Evolutionary conservation across 2,113 vertebrate species (phyloP).

Genomic region (Colinus virginianus): DNA sequence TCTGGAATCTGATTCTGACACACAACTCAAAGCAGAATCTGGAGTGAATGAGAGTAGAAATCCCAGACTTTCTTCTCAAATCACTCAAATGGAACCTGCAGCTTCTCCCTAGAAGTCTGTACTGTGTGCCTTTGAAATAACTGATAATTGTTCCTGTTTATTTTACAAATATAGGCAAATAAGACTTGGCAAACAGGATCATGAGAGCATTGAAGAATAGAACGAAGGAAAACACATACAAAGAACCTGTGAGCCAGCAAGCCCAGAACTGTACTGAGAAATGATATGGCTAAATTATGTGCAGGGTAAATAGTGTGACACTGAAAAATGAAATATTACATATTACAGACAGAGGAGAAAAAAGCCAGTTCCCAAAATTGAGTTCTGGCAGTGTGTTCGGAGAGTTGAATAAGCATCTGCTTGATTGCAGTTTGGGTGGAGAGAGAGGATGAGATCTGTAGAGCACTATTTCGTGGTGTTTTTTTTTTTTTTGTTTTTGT

Average conservation of each 20-base stretch:
- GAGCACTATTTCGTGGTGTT: neutral
- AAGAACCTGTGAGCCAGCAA: conserved; percentile 17
- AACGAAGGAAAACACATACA: conserved; percentile 13
- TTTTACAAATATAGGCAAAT: conserved; percentile 19
- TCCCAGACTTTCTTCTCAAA: neutral
- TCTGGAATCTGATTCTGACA: neutral
- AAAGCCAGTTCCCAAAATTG: conserved; percentile 50
- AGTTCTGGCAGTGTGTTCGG: conserved; percentile 58
- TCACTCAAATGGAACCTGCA: neutral
- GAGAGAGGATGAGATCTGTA: conserved; percentile 36
- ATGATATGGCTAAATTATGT: conserved; percentile 55
- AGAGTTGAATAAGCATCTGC: conserved; percentile 21
- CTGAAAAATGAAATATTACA: conserved; percentile 56
- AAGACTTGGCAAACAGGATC: conserved; percentile 5
- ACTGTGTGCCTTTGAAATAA: neutral
- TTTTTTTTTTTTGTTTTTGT: conserved; percentile 28
- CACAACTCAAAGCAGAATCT: neutral
- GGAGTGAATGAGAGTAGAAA: neutral
- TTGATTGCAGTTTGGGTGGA: conserved; percentile 53
- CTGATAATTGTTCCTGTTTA: neutral
- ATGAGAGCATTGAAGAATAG: neutral
- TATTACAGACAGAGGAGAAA: conserved; percentile 33
- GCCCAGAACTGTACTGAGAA: conserved; percentile 38
- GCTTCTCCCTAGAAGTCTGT: neutral
- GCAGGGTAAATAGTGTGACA: conserved; percentile 58